A percentile compares a stretch with the other conserved stretches of the same genome.
Conservation (phyloP, 2,113 vertebrate species). For the Mirounga angustirostris region DNA sequence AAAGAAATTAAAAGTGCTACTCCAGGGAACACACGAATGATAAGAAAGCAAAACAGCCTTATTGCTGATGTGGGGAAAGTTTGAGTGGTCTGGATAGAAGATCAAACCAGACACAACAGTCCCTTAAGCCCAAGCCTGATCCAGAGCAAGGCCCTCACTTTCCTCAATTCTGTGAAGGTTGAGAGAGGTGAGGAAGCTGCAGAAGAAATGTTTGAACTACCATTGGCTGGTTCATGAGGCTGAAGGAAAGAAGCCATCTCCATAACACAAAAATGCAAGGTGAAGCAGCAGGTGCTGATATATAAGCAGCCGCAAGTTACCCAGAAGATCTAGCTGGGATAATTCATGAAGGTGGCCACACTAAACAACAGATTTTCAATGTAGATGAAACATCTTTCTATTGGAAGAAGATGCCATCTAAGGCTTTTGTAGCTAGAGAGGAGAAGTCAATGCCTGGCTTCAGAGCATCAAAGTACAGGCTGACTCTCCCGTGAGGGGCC, state of each 20-base stretch:
- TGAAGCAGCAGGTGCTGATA: background rate
- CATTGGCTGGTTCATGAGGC: background rate
- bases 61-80: background rate
- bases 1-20: background rate
- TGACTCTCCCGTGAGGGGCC: background rate
- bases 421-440: background rate
- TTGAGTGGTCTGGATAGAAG: background rate
- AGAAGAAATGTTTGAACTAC: background rate
- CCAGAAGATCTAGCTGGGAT: background rate
- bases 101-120: background rate
- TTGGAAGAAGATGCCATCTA: background rate
- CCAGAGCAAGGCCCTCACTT: background rate
- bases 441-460: background rate
- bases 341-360: background rate
- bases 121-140: background rate
- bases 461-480: background rate
- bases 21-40: background rate
- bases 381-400: background rate
- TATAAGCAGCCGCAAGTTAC: background rate
- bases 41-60: background rate
- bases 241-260: background rate
- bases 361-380: background rate
- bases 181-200: background rate
- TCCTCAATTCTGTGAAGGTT: background rate
- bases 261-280: background rate